Base-by-base conservation (phyloP, 2,797 vertebrate species). In the Mormyrops boulengeri region DNA sequence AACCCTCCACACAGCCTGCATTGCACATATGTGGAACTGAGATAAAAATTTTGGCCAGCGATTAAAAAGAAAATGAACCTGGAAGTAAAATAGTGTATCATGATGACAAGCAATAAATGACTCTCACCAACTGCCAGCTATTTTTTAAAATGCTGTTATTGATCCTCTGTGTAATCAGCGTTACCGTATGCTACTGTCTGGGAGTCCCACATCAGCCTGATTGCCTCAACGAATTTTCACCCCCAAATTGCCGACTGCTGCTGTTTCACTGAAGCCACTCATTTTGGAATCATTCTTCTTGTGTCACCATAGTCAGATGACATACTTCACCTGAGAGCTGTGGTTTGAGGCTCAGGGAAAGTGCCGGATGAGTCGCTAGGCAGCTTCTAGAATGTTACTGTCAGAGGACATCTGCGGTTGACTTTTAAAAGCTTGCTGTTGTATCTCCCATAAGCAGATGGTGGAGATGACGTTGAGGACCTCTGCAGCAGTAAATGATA, bases 21-120 rank as follows among this genome's bases (percentile, higher is more conserved):
- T 38, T 77, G 69, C 69, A 77, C 69, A 77, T 77, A 6, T 77
- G 69, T 17, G 34, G 14, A 19, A 17, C 69, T 77, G 69, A 77
- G 34, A 77, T 77, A 1, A 22, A 82, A 82, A 44, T 47, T 44
- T 47, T n/a, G 19, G 77, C 41, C 38, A n/a, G 38, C 77, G 47
- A 82, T 82, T 77, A 77, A 77, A 77, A 82, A 82, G 44, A 82
- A 80, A 82, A 47, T 82, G 77, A 82, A 82, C 17, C 41, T 82
- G 77, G 6, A 82, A n/a, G 41, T 47, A 44, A 82, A 47, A 82
- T 82, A 22, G 77, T 44, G 41, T n/a, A 22, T 47, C 41, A 82
- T 82, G 77, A n/a, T 82, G 77, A 47, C 77, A 82, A 47, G 77
- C 77, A 47, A n/a, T 82, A 47, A 82, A 82, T 19, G 41, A 82